Percentiles rank a stretch among this genome's conserved stretches.
phyloP scores from a whole-genome alignment of 2,888 invertebrate genomes.

The Apocheima hispidaria region DNA sequence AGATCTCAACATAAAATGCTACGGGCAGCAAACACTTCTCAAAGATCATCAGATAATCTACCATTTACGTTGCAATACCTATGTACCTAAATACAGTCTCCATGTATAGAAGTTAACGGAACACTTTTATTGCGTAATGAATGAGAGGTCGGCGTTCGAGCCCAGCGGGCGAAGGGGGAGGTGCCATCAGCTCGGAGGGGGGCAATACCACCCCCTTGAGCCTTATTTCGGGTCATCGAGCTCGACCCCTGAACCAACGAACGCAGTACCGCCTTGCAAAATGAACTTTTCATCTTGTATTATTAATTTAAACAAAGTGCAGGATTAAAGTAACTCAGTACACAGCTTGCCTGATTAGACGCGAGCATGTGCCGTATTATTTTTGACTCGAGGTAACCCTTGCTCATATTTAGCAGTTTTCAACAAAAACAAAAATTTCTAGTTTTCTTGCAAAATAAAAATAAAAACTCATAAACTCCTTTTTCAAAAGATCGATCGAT shows the following conservation, averaged over 20 bases:
- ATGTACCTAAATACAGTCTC: constrained; percentile 42
- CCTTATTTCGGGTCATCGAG: constrained; percentile 86
- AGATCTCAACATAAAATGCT: not conserved
- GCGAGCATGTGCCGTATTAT: constrained; percentile 35
- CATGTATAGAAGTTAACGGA: constrained; percentile 65
- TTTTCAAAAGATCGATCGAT: too few relatives aligned
- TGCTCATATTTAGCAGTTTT: constrained; percentile 22
- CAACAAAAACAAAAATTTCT: constrained; percentile 11
- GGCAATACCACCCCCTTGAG: constrained; percentile 74
- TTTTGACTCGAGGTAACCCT: constrained; percentile 29
- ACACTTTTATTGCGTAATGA: constrained; percentile 85
- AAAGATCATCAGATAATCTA: constrained; percentile 39
- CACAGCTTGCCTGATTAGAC: constrained; percentile 45
- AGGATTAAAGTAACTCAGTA: constrained; percentile 57
- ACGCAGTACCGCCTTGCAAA: constrained; percentile 78
- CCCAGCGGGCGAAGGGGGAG: constrained; percentile 53
- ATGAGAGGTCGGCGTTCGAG: constrained; percentile 81
- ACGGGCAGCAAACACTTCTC: constrained; percentile 26
- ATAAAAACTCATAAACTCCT: too few relatives aligned
- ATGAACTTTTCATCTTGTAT: constrained; percentile 78
- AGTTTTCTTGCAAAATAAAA: not conserved
- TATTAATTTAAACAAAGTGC: constrained; percentile 73
- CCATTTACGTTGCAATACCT: constrained; percentile 41
- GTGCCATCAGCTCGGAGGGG: constrained; percentile 56
- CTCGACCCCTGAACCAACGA: constrained; percentile 72